A percentile compares a stretch with the other conserved stretches of the same genome.
Evolutionary conservation across 2,113 vertebrate species (phyloP).

Genomic region (Choloepus hoffmanni): DNA sequence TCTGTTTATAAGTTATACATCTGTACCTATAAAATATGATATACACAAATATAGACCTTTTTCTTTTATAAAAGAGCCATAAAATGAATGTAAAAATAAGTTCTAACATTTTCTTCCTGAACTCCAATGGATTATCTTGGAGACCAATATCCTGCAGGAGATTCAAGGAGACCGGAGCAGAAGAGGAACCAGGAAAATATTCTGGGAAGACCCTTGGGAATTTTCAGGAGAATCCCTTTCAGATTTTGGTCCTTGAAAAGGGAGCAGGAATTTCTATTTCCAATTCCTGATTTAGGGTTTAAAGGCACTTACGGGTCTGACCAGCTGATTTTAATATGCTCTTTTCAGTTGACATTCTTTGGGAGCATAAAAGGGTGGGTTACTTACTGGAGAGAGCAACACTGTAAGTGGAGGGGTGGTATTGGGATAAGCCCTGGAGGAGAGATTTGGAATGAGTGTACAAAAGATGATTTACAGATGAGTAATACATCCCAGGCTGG

Average conservation of each 20-base stretch:
- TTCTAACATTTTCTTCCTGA: neutral
- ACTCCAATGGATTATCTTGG: neutral
- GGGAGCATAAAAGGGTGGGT: neutral
- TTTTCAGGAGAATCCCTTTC: neutral
- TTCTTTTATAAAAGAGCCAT: neutral
- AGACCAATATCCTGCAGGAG: neutral
- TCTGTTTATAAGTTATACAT: neutral
- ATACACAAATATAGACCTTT: neutral
- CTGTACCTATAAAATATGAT: neutral
- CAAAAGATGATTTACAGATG: neutral
- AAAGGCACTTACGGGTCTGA: neutral
- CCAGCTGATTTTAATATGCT: neutral
- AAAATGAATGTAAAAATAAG: constrained; percentile 12
- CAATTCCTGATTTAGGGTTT: neutral
- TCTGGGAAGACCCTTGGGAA: neutral
- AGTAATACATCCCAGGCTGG: neutral
- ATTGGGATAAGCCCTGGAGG: neutral
- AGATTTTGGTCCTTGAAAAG: neutral
- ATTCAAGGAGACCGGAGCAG: neutral
- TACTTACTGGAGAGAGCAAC: neutral
- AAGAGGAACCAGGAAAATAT: neutral
- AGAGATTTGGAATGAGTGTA: neutral
- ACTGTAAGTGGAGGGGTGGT: neutral
- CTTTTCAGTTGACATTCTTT: neutral
- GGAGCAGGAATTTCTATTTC: neutral